These are phyloP conservation scores for Pammene aurita DNA, from an alignment of 2,888 invertebrate species.

Conservation along the genomic window DNA sequence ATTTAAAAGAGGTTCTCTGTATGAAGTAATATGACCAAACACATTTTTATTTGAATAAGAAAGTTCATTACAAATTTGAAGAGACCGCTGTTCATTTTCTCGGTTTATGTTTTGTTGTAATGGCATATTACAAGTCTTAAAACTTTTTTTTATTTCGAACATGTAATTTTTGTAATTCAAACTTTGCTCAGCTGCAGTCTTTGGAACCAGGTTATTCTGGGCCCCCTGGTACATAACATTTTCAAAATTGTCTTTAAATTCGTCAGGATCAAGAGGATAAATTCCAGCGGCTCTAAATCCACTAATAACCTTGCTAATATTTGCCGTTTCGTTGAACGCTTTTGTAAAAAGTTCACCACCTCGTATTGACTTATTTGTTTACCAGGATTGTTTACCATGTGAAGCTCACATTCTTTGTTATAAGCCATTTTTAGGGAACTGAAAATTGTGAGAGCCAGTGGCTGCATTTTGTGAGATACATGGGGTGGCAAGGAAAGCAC, in stretches of 20 bases:
- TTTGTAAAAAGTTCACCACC: conserved; percentile 43
- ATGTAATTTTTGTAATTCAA: no score
- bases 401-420: conserved; percentile 48
- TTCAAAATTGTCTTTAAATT: conserved; percentile 40
- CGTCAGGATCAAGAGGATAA: conserved; percentile 47
- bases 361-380: conserved; percentile 47
- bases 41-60: no score
- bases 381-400: conserved; percentile 44
- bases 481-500: conserved; percentile 49
- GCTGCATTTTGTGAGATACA: conserved; percentile 50
- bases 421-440: conserved; percentile 47
- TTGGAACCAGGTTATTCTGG: no score
- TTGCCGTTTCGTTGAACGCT: conserved; percentile 41
- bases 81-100: no score
- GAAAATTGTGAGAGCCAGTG: conserved; percentile 47
- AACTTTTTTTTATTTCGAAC: no score
- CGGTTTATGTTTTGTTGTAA: no score
- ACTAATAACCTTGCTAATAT: conserved; percentile 47
- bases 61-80: no score
- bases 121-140: no score
- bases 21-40: no score
- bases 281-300: conserved; percentile 49
- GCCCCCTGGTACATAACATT: no score
- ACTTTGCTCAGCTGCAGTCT: no score
- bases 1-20: no score